Evolutionary conservation across 2,113 vertebrate genomes (phyloP), one percentile per base, ranked within the genome.

Genomic region (Copsychus sechellarum): DNA sequence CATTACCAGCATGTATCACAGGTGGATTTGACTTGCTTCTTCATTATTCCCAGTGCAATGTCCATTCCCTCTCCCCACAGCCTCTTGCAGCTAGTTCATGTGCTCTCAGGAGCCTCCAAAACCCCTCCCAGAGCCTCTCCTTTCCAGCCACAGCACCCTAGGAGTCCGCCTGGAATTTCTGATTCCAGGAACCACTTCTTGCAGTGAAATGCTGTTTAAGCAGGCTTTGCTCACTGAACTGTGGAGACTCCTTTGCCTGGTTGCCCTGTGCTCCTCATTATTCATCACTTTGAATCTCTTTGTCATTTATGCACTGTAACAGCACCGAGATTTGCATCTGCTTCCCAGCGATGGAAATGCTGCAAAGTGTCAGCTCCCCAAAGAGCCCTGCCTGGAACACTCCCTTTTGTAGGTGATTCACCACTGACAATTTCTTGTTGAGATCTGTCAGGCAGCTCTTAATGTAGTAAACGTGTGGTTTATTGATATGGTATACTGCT

Each of bases 351-450:
- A 84, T 71, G 86, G 54, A 89, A 89, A 67, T 17, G 53, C 70
- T 93, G 83, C 9, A 15, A 93, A 92, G 77, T 81, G 57, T 78
- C 92, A 92, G 80, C 58, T 96, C 76, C 64, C 71, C 3, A 1
- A 92, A 90, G 92, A 96, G 42, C 61, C n/a, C 48, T 84, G 57
- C 65, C 69, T 72, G 92, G 89, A 95, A 89, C 58, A 50, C 81
- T 91, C 57, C 69, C 57, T 38, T 81, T 50, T 61, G 81, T 53
- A 81, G 86, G 87, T 96, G 94, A 95, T 81, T 97, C 93, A 96
- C 83, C 66, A 50, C 57, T 84, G 83, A 92, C 77, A 87, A 69
- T 87, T 78, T 9, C 53, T 85, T 67, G 56, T 67, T 91, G 91
- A 95, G 84, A 91, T 89, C 61, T 96, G 89, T 71, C 96, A 91